Percentiles rank a stretch among this genome's conserved stretches.
These are phyloP conservation scores for Oxyruncus cristatus DNA, from an alignment of 2,113 vertebrate species.

Conservation along the genomic window DNA sequence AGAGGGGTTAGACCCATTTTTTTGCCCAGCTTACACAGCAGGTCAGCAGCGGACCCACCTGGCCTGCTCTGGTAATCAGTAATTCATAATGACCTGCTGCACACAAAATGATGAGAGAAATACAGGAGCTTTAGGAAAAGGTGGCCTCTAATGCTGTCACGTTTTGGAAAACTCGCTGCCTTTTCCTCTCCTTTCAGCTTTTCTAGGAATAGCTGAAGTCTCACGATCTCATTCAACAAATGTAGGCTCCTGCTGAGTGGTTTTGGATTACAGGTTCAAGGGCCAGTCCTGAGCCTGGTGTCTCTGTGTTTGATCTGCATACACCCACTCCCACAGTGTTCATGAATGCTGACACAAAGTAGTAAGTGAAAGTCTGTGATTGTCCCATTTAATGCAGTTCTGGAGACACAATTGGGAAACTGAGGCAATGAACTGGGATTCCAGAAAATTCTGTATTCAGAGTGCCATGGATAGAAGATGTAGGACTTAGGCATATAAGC, in stretches of 20 bases:
- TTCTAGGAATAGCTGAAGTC: background rate
- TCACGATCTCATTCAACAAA: background rate
- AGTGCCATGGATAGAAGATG: background rate
- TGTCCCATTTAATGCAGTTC: background rate
- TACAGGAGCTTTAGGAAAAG: background rate
- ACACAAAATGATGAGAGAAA: background rate
- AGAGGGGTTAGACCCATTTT: background rate
- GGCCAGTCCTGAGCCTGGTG: background rate
- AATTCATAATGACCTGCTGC: background rate
- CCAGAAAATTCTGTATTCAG: background rate
- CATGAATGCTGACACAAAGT: background rate
- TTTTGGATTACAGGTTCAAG: background rate
- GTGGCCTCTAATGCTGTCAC: background rate
- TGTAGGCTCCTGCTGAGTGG: background rate
- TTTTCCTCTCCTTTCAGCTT: background rate
- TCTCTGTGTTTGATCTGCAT: background rate
- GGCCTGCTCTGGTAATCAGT: background rate
- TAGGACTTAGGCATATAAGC: background rate
- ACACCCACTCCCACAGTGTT: background rate
- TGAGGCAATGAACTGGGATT: background rate
- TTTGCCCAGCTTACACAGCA: background rate
- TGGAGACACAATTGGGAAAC: background rate
- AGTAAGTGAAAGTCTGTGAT: background rate
- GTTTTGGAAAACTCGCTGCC: background rate
- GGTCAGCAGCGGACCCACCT: background rate